Evolutionary conservation across 2,113 vertebrate species (phyloP).

Genomic region (Pseudorasbora parva): DNA sequence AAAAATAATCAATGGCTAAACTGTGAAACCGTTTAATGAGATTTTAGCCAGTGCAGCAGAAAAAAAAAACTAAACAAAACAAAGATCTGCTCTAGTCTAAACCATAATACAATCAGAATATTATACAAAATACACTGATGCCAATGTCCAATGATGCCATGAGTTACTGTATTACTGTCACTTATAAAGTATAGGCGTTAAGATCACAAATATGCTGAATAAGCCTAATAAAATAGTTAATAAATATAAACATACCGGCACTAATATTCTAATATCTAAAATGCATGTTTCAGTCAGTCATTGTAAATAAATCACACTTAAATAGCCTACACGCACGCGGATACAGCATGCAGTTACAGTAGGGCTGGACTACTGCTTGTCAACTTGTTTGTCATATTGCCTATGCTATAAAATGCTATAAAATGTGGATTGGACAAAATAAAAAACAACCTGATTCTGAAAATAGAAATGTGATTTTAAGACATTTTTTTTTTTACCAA

Average conservation of each 20-base stretch:
- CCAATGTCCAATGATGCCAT: background rate
- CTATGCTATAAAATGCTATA: too few relatives aligned
- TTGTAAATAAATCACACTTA: background rate
- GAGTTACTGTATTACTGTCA: background rate
- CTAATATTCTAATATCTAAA: background rate
- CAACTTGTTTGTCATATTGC: too few relatives aligned
- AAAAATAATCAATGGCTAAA: conserved; percentile 17
- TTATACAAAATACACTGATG: background rate
- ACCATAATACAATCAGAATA: background rate
- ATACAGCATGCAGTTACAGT: too few relatives aligned
- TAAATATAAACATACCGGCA: background rate
- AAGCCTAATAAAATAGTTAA: background rate
- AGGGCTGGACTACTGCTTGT: too few relatives aligned
- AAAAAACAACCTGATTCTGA: too few relatives aligned
- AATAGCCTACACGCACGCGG: background rate
- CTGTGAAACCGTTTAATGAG: conserved; percentile 1
- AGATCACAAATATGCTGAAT: too few relatives aligned
- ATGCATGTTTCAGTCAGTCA: background rate
- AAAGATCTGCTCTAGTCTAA: background rate
- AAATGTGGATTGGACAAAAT: too few relatives aligned
- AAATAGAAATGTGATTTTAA: too few relatives aligned
- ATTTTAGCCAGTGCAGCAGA: background rate
- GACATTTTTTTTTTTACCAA: too few relatives aligned
- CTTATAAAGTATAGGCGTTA: background rate
- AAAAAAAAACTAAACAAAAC: background rate